Evolutionary conservation across 2,113 vertebrate species (phyloP).

Genomic region (Thalassarche chlororhynchos): DNA sequence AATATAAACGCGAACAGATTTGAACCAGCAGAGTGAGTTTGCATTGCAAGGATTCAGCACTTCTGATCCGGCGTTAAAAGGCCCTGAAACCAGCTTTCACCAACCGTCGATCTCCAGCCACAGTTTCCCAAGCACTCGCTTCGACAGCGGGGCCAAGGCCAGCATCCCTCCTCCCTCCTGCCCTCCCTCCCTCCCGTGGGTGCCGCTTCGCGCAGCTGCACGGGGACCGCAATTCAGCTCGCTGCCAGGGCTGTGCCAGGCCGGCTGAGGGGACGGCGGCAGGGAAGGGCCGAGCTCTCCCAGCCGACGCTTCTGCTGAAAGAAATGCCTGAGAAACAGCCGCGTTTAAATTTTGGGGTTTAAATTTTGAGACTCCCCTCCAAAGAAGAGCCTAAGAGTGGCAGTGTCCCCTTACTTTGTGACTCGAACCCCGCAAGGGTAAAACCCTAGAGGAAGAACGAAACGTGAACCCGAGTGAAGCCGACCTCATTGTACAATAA

Average conservation of each 20-base stretch:
- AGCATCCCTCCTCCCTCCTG: not conserved
- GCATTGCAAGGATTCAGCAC: not conserved
- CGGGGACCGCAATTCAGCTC: not conserved
- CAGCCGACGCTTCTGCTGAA: not conserved
- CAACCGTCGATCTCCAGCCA: not conserved
- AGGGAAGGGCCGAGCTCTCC: not conserved
- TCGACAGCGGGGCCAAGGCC: not conserved
- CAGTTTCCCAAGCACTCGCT: not conserved
- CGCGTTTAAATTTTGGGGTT: rapidly evolving
- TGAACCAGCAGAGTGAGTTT: not conserved
- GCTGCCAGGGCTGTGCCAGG: not conserved
- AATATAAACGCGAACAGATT: not conserved
- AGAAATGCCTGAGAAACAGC: not conserved
- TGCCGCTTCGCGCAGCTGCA: not conserved
- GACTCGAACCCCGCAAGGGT: not conserved
- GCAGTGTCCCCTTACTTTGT: not conserved
- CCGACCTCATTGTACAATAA: not conserved
- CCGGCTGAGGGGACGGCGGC: rapidly evolving
- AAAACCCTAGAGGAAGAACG: not conserved
- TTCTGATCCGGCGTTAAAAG: not conserved
- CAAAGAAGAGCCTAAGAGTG: not conserved
- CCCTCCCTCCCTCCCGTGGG: not conserved
- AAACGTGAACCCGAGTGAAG: not conserved
- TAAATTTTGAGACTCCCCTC: not conserved
- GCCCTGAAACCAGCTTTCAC: not conserved